Evolutionary conservation across 2,888 invertebrate genomes (phyloP).

Genomic region (Bedellia somnulentella): DNA sequence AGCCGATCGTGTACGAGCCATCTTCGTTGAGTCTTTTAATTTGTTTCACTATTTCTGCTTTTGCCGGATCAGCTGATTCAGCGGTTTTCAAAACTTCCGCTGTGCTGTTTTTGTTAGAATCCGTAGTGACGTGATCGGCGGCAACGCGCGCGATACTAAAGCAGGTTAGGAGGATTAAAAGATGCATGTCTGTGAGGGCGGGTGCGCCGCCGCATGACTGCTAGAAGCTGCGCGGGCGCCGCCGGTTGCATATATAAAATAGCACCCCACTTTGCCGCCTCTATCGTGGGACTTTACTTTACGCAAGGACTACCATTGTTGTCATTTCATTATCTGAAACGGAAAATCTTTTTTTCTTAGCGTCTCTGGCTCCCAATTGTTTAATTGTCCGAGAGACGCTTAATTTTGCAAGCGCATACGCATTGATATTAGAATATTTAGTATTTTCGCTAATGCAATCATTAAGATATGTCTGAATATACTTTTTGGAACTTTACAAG

Average conservation of each 20-base stretch:
- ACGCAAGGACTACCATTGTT: constrained; percentile 51
- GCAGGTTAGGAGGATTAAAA: constrained; percentile 33
- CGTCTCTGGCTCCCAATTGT: constrained; percentile 46
- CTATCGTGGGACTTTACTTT: constrained; percentile 41
- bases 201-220: constrained; percentile 44
- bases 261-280: constrained; percentile 44
- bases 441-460: no score
- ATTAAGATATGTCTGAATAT: no score
- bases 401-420: constrained; percentile 20
- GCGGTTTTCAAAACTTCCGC: constrained; percentile 61
- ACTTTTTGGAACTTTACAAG: no score
- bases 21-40: constrained; percentile 80
- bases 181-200: constrained; percentile 35
- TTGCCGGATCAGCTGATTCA: constrained; percentile 68
- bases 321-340: constrained; percentile 59
- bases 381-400: constrained; percentile 43
- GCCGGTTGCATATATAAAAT: constrained; percentile 52
- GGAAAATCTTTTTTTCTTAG: constrained; percentile 56
- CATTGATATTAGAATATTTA: no score
- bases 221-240: constrained; percentile 39
- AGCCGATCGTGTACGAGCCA: constrained; percentile 83
- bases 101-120: constrained; percentile 25
- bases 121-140: constrained; percentile 19
- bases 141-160: constrained; percentile 17
- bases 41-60: constrained; percentile 79